Base-by-base conservation (phyloP, 2,113 vertebrate species). In the Typhlomys cinereus region DNA sequence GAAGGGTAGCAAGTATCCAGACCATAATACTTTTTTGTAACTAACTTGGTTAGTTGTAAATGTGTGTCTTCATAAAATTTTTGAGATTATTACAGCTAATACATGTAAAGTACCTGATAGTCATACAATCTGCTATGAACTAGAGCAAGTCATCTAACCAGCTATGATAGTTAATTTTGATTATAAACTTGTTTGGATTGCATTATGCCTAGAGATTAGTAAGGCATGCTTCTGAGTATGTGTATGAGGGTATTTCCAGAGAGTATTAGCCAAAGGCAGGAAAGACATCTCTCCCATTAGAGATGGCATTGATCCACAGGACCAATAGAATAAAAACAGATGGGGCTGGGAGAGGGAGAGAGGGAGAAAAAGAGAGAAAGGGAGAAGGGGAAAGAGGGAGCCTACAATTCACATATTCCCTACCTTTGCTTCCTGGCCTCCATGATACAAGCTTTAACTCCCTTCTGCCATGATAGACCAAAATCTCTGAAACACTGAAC, bases 31-130 rank as follows among this genome's bases (percentile, higher is more conserved):
- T 91, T 70, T 20, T 90, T 27, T 80, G 17, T 83, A 82, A 41
- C 79, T 52, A 57, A 41, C 57, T 93, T n/a, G n/a, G 25, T 88
- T 88, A 66, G 69, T 81, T 85, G 36, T 92, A 85, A 94, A 88
- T 79, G 34, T 74, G 13, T 52, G 21, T 46, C 27, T 91, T 85
- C 14, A 36, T 69, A 57, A 36, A 89, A 89, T 73, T 93, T 79
- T 44, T n/a, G 34, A 61, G 21, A 27, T 79, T 81, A 86, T 46
- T 76, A 13, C 48, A 67, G 34, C 48, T 15, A 89, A 48, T 67
- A 75, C 18, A 36, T 85, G 61, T 80, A 52, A 66, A 90, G 23
- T 82, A 29, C 27, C 36, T 67, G 36, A 23, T 67, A 52, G 85
- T 95, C 62, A 61, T 90, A 46, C 15, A 80, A 15, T 71, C 85